phyloP scores from a whole-genome alignment of 2,888 invertebrate genomes.

The Galerucella pusilla region DNA sequence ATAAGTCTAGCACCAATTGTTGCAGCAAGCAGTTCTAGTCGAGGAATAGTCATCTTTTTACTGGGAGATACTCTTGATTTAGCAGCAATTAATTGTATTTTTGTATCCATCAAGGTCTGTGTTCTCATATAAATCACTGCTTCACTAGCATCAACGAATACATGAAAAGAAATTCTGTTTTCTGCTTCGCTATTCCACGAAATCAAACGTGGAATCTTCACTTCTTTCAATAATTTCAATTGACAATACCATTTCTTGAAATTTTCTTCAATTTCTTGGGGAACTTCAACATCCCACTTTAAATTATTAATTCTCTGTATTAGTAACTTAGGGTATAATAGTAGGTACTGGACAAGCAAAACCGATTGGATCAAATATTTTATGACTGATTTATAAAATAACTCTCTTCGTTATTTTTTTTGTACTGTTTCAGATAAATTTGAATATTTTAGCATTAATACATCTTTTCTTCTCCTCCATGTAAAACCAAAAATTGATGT shows the following conservation, averaged over 20 bases:
- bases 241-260: not conserved
- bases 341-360: slow-evolving; percentile 4
- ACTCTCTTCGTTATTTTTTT: not conserved
- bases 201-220: not conserved
- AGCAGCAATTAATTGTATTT: not conserved
- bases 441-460: not conserved
- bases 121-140: too few relatives aligned
- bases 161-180: not conserved
- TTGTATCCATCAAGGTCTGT: too few relatives aligned
- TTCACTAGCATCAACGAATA: too few relatives aligned
- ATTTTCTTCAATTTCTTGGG: not conserved
- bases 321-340: not conserved
- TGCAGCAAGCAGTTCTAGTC: not conserved
- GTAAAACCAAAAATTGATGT: not conserved
- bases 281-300: not conserved
- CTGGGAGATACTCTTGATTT: not conserved
- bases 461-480: not conserved
- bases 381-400: slow-evolving; percentile 2
- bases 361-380: slow-evolving; percentile 17
- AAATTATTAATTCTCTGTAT: not conserved
- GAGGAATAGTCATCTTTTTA: not conserved
- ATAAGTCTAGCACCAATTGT: not conserved
- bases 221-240: not conserved
- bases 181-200: not conserved
- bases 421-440: not conserved